Evolutionary conservation across 1,140 invertebrate genomes (phyloP).

Genomic region (Drosophila novamexicana): DNA sequence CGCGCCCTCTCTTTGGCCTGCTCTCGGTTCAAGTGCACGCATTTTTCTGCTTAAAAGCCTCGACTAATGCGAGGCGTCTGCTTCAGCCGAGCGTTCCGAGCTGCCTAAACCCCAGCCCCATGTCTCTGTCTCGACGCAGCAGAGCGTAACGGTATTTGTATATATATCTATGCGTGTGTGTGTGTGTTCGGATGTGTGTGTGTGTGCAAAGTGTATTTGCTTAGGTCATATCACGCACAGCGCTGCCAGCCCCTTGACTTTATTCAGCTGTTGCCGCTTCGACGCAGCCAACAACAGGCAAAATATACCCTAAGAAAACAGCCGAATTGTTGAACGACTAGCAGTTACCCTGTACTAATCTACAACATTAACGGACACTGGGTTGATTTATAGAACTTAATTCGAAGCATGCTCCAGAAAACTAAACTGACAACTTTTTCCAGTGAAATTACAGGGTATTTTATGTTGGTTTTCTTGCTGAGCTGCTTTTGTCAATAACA

Average conservation of each 20-base stretch:
- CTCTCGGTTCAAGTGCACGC: slow-evolving; percentile 70
- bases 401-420: too few relatives aligned
- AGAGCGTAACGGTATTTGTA: slow-evolving; percentile 63
- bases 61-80: slow-evolving; percentile 74
- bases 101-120: slow-evolving; percentile 8
- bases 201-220: slow-evolving; percentile 68
- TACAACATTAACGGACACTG: neutral
- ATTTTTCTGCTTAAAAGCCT: slow-evolving; percentile 83
- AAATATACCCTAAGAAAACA: neutral
- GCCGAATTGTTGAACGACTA: neutral
- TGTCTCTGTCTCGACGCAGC: slow-evolving; percentile 69
- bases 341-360: neutral
- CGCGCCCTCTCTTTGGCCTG: neutral
- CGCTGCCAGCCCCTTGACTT: slow-evolving; percentile 50
- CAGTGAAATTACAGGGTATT: neutral
- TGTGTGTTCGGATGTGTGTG: slow-evolving; percentile 15
- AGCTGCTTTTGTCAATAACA: neutral
- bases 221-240: slow-evolving; percentile 64
- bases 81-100: slow-evolving; percentile 21
- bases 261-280: slow-evolving; percentile 52
- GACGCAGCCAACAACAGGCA: slow-evolving; percentile 45
- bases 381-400: too few relatives aligned
- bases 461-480: neutral
- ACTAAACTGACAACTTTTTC: neutral
- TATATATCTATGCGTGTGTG: slow-evolving; percentile 20